Evolutionary conservation across 2,113 vertebrate genomes (phyloP).

Genomic region (Epinephelus cyanopodus): DNA sequence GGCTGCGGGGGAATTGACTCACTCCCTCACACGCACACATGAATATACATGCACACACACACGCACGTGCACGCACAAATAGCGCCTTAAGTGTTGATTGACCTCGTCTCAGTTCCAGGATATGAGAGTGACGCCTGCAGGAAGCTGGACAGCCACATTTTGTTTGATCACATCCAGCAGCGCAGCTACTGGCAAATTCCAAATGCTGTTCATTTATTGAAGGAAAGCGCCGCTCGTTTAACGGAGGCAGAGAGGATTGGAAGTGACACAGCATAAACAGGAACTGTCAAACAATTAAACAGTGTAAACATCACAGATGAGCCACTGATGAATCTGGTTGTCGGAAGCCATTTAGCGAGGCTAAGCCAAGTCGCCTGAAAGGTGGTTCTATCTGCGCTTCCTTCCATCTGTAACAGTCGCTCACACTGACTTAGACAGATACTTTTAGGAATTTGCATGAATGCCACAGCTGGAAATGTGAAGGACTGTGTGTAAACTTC

Average conservation of each 20-base stretch:
- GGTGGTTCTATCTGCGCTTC: conserved; percentile 51
- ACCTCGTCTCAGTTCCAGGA: conserved; percentile 59
- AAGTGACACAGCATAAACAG: conserved; percentile 84
- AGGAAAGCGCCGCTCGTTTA: conserved; percentile 55
- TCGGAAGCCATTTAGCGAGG: conserved; percentile 75
- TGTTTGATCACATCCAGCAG: conserved; percentile 64
- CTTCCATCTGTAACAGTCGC: conserved; percentile 32
- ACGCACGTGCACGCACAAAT: conserved; percentile 24
- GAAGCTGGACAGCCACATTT: conserved; percentile 53
- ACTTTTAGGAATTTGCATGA: conserved; percentile 11
- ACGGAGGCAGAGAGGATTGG: conserved; percentile 73
- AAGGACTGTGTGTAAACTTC: background rate
- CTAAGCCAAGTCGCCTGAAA: conserved; percentile 55
- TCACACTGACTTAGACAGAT: conserved; percentile 39
- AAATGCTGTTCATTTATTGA: conserved; percentile 66
- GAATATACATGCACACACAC: conserved; percentile 4
- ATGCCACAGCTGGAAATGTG: background rate
- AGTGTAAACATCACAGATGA: conserved; percentile 83
- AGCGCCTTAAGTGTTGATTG: conserved; percentile 62
- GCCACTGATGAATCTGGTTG: conserved; percentile 80
- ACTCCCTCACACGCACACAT: conserved; percentile 4
- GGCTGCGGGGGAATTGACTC: conserved; percentile 48
- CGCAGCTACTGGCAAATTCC: conserved; percentile 48
- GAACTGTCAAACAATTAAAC: conserved; percentile 85
- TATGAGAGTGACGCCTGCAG: conserved; percentile 57